Evolutionary conservation across 2,888 invertebrate species (phyloP).

Genomic region (Agrotis exclamationis): DNA sequence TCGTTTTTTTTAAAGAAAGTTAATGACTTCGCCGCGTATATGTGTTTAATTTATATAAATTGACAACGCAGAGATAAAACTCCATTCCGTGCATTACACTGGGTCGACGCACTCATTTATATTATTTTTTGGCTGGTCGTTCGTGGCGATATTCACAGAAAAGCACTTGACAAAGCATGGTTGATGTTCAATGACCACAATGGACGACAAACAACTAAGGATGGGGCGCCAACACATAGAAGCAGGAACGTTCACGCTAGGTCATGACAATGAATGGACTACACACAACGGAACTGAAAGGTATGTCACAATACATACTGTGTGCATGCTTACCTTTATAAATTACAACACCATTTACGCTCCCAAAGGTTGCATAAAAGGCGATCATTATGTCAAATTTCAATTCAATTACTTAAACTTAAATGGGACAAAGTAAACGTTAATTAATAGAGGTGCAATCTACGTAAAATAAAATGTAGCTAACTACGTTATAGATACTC

Average conservation of each 20-base stretch:
- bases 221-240: constrained; percentile 56
- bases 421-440: constrained; percentile 86
- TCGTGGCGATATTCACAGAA: constrained; percentile 53
- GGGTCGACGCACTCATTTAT: no score
- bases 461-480: constrained; percentile 87
- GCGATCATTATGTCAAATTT: constrained; percentile 89
- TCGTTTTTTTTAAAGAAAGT: no score
- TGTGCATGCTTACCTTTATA: constrained; percentile 91
- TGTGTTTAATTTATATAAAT: no score
- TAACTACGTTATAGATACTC: constrained; percentile 84
- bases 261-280: constrained; percentile 67
- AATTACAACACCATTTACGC: constrained; percentile 90
- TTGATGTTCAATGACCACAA: constrained; percentile 55
- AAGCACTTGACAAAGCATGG: constrained; percentile 59
- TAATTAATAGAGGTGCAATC: constrained; percentile 86
- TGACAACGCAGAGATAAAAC: no score
- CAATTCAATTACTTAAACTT: constrained; percentile 86
- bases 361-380: constrained; percentile 91
- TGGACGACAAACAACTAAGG: constrained; percentile 56
- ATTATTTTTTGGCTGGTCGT: background rate
- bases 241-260: constrained; percentile 63
- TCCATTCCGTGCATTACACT: no score
- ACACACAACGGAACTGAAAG: constrained; percentile 72
- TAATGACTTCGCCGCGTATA: no score
- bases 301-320: constrained; percentile 80